Conservation (phyloP, 2,113 vertebrate species). For the Peromyscus californicus region DNA sequence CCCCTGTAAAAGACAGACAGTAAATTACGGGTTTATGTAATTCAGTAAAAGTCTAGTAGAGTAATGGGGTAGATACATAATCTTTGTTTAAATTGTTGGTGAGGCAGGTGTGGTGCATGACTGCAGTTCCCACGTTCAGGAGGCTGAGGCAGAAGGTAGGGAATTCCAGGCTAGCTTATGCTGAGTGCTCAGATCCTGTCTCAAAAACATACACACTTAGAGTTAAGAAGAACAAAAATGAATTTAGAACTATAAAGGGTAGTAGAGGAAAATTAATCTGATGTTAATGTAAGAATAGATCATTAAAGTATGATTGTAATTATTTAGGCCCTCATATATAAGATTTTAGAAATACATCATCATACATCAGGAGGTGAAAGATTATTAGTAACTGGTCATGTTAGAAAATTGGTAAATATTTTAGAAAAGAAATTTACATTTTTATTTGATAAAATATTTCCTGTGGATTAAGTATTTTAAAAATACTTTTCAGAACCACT, state of each 20-base stretch:
- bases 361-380: not conserved
- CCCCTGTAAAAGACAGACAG: not conserved
- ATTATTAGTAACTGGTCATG: not conserved
- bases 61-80: not conserved
- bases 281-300: not conserved
- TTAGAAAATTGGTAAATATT: not conserved
- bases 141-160: not conserved
- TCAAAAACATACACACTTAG: not conserved
- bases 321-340: not conserved
- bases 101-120: not conserved
- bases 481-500: not conserved
- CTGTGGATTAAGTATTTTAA: not conserved
- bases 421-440: not conserved
- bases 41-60: not conserved
- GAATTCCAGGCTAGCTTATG: not conserved
- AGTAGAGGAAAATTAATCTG: not conserved
- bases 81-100: not conserved
- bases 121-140: not conserved
- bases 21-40: not conserved
- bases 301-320: not conserved
- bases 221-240: not conserved
- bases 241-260: not conserved
- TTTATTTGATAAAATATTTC: not conserved
- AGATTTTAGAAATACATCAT: not conserved
- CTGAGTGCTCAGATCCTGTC: not conserved